Percentiles rank a stretch among this genome's conserved stretches.
These are phyloP conservation scores for Entomyzon cyanotis DNA, from an alignment of 2,113 vertebrate species.

Conservation along the genomic window DNA sequence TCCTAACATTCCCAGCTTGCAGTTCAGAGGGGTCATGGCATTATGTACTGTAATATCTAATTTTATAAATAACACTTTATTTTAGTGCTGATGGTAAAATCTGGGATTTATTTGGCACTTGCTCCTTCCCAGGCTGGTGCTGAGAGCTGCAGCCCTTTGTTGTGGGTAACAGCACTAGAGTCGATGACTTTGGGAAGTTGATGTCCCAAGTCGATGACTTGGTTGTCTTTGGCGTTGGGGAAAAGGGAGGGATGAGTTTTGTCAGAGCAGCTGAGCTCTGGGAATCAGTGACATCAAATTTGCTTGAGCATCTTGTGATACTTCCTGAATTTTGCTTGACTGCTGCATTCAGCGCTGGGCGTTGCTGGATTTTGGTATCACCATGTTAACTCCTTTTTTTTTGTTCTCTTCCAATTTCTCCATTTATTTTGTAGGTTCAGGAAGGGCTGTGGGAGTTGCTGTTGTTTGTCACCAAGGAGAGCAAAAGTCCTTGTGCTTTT, in stretches of 20 bases:
- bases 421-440: not conserved
- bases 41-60: slow-evolving; percentile 17
- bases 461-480: not conserved
- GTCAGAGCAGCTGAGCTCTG: not conserved
- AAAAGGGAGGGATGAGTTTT: not conserved
- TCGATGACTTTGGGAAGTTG: not conserved
- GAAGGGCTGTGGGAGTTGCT: not conserved
- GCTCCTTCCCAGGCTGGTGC: not conserved
- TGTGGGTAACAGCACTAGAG: not conserved
- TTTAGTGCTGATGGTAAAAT: slow-evolving; percentile 47
- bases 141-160: not conserved
- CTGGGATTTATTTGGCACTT: slow-evolving; percentile 39
- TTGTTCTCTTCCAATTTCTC: not conserved
- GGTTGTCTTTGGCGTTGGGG: not conserved
- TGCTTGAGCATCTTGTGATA: not conserved
- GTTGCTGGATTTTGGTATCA: not conserved
- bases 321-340: not conserved
- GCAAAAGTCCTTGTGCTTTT: not conserved
- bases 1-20: not conserved
- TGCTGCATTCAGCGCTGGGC: fast-evolving
- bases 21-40: slow-evolving; percentile 24
- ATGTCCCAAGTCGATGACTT: too few species aligned
- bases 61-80: slow-evolving; percentile 59
- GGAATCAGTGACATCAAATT: not conserved
- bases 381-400: not conserved